Conservation (phyloP, 2,797 vertebrate genomes). For the Molossus molossus region DNA sequence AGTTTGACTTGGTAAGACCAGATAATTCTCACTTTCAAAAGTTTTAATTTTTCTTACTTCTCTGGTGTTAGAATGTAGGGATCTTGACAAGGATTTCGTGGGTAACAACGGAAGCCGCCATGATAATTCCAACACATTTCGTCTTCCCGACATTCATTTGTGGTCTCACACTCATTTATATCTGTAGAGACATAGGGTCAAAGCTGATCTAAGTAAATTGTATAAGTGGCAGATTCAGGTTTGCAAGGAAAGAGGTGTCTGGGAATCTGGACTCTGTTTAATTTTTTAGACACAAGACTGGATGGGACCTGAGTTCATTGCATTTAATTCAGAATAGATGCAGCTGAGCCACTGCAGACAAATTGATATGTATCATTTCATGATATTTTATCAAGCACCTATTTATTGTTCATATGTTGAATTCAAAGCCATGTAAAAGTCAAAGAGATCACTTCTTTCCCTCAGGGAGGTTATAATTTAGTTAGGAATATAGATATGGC, state of each 20-base stretch:
- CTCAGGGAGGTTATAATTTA: conserved; percentile 12
- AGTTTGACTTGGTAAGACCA: conserved; percentile 1
- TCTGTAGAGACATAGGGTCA: conserved; percentile 89
- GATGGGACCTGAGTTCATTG: background rate
- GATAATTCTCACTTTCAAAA: conserved; percentile 41
- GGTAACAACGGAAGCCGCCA: conserved; percentile 97
- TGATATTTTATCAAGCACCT: conserved; percentile 15
- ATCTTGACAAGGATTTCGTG: conserved; percentile 96
- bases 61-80: conserved; percentile 95
- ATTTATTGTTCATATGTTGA: conserved; percentile 59
- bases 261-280: conserved; percentile 3
- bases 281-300: conserved; percentile 52
- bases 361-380: conserved; percentile 33
- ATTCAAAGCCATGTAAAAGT: conserved; percentile 59
- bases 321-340: conserved; percentile 53
- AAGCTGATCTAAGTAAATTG: conserved; percentile 45
- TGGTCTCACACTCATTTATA: conserved; percentile 97
- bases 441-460: background rate
- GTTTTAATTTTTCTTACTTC: conserved; percentile 92
- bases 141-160: conserved; percentile 95
- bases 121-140: conserved; percentile 99
- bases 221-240: conserved; percentile 6
- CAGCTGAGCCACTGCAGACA: conserved; percentile 22
- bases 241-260: conserved; percentile 8
- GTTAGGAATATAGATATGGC: background rate